These are phyloP conservation scores for Coptodon bakossiorum DNA, from an alignment of 2,113 vertebrate species.

Conservation along the genomic window DNA sequence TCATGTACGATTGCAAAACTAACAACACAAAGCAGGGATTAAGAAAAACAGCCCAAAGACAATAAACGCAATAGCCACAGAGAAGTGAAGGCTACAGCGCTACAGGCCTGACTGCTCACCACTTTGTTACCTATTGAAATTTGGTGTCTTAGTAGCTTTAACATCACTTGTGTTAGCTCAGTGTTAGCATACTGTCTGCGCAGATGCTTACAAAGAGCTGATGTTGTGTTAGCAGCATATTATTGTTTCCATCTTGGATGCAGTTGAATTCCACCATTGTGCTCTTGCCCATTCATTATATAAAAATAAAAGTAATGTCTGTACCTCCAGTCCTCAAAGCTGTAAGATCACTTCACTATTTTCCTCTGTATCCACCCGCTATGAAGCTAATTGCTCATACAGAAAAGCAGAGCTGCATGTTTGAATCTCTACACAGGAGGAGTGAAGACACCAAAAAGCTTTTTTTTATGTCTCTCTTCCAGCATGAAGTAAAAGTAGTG, in stretches of 20 bases:
- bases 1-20: neutral
- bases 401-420: neutral
- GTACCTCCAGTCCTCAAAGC: neutral
- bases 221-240: neutral
- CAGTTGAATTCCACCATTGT: neutral
- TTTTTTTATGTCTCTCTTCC: neutral
- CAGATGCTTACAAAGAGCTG: neutral
- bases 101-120: neutral
- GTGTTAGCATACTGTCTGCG: neutral
- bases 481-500: neutral
- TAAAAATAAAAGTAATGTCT: neutral
- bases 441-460: neutral
- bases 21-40: neutral
- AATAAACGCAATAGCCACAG: neutral
- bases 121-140: neutral
- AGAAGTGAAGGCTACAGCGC: neutral
- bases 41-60: neutral
- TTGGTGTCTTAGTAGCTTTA: neutral
- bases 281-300: neutral
- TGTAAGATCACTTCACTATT: neutral
- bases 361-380: neutral
- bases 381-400: neutral
- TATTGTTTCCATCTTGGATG: neutral
- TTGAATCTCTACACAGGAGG: neutral
- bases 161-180: neutral